Conservation (phyloP, 2,888 invertebrate genomes). For the Acronicta psi region DNA sequence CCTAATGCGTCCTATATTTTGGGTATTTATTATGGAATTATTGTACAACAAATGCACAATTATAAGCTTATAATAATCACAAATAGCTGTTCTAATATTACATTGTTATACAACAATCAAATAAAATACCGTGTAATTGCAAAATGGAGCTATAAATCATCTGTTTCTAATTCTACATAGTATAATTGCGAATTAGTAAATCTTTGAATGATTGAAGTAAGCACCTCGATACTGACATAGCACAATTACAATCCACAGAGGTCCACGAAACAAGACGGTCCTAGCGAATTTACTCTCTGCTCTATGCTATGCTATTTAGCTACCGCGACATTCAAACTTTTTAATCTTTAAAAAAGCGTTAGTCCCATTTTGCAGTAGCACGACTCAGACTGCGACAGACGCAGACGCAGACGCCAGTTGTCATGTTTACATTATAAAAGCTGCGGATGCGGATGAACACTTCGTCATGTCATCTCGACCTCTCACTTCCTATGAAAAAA, state of each 20-base stretch:
- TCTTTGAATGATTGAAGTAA: conserved; percentile 20
- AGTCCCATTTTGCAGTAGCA: conserved; percentile 12
- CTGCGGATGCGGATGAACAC: conserved; percentile 37
- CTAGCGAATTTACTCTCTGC: no score
- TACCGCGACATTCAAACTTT: not conserved
- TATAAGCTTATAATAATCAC: conserved; percentile 4
- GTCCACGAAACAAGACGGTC: no score
- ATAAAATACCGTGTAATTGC: conserved; percentile 15
- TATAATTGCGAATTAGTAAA: conserved; percentile 19
- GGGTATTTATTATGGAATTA: conserved; percentile 16
- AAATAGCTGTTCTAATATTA: conserved; percentile 5
- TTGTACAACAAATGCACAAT: conserved; percentile 18
- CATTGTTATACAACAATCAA: conserved; percentile 1
- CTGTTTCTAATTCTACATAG: conserved; percentile 23
- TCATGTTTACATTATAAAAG: conserved; percentile 45
- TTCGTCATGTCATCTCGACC: conserved; percentile 54
- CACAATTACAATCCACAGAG: no score
- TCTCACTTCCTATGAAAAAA: conserved; percentile 59
- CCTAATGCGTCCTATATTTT: conserved; percentile 1
- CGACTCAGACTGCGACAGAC: conserved; percentile 2
- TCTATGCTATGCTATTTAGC: no score
- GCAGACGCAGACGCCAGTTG: conserved; percentile 18
- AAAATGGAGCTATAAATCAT: conserved; percentile 13
- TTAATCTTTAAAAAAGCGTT: conserved; percentile 1
- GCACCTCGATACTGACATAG: no score